Conservation (phyloP, 2,113 vertebrate genomes). For the Vulpes ferrilata region DNA sequence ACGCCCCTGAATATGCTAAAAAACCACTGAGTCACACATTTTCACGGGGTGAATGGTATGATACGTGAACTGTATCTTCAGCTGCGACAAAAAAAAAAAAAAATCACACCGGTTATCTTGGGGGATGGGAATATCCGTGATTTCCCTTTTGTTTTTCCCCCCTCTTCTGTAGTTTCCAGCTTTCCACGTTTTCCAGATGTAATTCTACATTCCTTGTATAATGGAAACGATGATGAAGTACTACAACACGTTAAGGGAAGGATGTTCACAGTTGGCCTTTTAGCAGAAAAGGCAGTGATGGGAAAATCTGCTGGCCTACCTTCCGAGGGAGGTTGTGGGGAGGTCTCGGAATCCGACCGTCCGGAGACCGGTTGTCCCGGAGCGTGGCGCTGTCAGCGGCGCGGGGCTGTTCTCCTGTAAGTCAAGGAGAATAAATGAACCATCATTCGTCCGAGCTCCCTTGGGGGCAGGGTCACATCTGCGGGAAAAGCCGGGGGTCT, state of each 20-base stretch:
- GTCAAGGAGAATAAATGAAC: not conserved
- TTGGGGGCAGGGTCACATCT: not conserved
- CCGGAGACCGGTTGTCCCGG: not conserved
- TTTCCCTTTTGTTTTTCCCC: not conserved
- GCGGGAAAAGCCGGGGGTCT: conserved; percentile 24
- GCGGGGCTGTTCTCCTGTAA: not conserved
- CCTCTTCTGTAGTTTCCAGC: not conserved
- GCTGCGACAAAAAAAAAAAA: not conserved
- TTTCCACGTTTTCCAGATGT: not conserved
- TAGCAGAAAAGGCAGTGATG: not conserved
- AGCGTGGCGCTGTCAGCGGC: not conserved
- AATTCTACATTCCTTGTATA: not conserved
- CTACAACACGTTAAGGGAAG: not conserved
- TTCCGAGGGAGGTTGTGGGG: not conserved
- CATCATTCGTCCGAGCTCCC: not conserved
- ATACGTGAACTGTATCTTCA: not conserved
- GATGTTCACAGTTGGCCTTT: not conserved
- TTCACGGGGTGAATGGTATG: too few species aligned
- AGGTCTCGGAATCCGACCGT: not conserved
- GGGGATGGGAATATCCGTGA: not conserved
- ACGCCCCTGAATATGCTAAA: not conserved
- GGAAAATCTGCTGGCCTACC: too few species aligned
- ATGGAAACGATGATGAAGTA: not conserved
- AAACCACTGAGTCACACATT: not conserved
- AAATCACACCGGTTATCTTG: not conserved